These are phyloP conservation scores for Pseudococcus viburni DNA, from an alignment of 2,888 invertebrate species.

Conservation along the genomic window DNA sequence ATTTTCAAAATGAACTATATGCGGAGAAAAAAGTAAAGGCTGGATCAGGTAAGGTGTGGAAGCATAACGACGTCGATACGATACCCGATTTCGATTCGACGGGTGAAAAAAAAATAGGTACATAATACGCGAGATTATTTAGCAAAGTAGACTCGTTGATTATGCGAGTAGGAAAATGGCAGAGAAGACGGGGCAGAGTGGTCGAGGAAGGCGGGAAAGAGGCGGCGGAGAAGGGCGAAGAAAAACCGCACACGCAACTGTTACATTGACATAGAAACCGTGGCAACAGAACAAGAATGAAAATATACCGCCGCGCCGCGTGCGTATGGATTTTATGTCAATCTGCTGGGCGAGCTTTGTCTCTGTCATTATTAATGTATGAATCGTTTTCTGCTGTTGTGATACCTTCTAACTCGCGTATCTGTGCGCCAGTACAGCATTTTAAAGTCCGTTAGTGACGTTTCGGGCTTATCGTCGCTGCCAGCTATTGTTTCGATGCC, in stretches of 20 bases:
- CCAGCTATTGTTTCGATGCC: slow-evolving; percentile 48
- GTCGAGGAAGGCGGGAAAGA: not conserved
- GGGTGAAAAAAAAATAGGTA: not conserved
- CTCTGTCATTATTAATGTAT: slow-evolving; percentile 61
- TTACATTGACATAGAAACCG: slow-evolving; percentile 56
- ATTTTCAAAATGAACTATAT: slow-evolving; percentile 21
- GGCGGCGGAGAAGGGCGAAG: not conserved
- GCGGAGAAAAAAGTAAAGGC: not conserved
- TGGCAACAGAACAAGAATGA: slow-evolving; percentile 48
- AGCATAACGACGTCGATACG: not conserved
- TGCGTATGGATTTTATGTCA: slow-evolving; percentile 64
- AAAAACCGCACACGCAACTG: slow-evolving; percentile 46
- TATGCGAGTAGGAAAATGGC: not conserved
- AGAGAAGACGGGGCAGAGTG: not conserved
- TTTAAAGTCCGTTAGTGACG: slow-evolving; percentile 53
- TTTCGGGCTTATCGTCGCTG: slow-evolving; percentile 54
- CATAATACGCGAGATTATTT: slow-evolving; percentile 37
- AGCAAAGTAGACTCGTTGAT: slow-evolving; percentile 9
- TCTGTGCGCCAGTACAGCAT: slow-evolving; percentile 1
- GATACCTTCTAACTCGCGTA: slow-evolving; percentile 11
- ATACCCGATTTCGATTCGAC: not conserved
- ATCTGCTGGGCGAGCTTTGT: slow-evolving; percentile 63
- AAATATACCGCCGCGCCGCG: slow-evolving; percentile 19
- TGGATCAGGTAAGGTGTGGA: not conserved
- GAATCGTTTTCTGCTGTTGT: slow-evolving; percentile 60